Percentiles rank a stretch among this genome's conserved stretches.
Conservation (phyloP, 2,797 vertebrate species). For the Anguilla marmorata region DNA sequence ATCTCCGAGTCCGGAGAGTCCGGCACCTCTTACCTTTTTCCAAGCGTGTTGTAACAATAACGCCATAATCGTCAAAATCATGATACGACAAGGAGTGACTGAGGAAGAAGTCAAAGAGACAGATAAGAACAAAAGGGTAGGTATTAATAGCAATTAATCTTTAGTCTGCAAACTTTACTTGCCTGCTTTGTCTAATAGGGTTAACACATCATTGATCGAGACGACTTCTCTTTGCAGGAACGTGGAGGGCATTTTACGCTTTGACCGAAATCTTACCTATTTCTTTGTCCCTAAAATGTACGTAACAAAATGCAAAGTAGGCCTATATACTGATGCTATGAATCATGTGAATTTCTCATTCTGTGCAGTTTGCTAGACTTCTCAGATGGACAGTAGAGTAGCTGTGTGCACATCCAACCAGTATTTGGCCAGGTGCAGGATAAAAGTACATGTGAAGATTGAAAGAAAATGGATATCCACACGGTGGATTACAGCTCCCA, state of each 20-base stretch:
- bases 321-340: no score
- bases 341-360: no score
- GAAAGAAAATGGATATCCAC: no score
- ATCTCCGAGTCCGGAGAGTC: conserved; percentile 57
- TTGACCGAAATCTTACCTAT: neutral
- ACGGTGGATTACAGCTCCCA: no score
- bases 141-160: conserved; percentile 23
- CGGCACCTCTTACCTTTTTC: conserved; percentile 80
- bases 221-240: neutral
- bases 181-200: neutral
- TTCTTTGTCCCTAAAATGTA: neutral
- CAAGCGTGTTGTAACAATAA: conserved; percentile 91
- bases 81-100: conserved; percentile 83
- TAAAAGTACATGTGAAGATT: no score
- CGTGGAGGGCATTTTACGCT: neutral
- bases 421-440: no score
- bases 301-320: no score
- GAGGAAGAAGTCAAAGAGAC: conserved; percentile 82
- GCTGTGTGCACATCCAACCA: no score
- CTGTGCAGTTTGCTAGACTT: no score
- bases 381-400: neutral
- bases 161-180: neutral
- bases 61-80: conserved; percentile 79
- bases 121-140: conserved; percentile 88
- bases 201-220: neutral